Base-by-base conservation (phyloP, 2,888 invertebrate species). In the Stenichneumon culpator region DNA sequence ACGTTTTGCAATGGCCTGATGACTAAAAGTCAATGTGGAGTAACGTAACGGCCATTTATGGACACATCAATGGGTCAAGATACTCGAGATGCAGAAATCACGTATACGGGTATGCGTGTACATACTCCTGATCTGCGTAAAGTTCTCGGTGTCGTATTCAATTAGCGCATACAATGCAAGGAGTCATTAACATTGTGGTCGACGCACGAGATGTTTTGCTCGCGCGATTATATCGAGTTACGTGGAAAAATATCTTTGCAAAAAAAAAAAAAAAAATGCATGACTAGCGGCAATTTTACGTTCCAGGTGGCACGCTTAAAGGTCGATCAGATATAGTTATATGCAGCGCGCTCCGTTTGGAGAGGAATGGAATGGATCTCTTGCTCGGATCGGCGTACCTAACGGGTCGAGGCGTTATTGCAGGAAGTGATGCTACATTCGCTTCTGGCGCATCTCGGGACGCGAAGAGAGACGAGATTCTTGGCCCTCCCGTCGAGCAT, bases 1-100 rank as follows among this genome's bases (percentile, higher is more conserved):
- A 57, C 72, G 78, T 83, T 86, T 86, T 74, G 80, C 75, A 82
- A 81, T 81, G 67, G 68, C 25, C 65, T 44, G 79, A 79, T 72
- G 57, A 72, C 50, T 65, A 69, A 82, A 70, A 67, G 68, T 68
- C 86, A 70, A 83, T 81, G 65, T 77, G 78, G 80, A 74, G 54
- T 83, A 80, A 72, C 63, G 65, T 50, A 19, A 14, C 57, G 44
- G 70, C 85, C 81, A 79, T 85, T 79, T 85, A 85, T 79, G 81
- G 83, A 60, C 32, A 60, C 47, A 63, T 28, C 79, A 44, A 67
- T 32, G 80, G 65, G 39, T 73, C 67, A 47, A 72, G 52, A 79
- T 79, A 63, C 69, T 36, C n/a, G 60, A 74, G 28, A 28, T 36
- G 25, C 52, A 63, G 63, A 44, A 69, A 57, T 69, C 22, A n/a